Conservation (phyloP, 2,113 vertebrate species). For the Rhipidura dahli region DNA sequence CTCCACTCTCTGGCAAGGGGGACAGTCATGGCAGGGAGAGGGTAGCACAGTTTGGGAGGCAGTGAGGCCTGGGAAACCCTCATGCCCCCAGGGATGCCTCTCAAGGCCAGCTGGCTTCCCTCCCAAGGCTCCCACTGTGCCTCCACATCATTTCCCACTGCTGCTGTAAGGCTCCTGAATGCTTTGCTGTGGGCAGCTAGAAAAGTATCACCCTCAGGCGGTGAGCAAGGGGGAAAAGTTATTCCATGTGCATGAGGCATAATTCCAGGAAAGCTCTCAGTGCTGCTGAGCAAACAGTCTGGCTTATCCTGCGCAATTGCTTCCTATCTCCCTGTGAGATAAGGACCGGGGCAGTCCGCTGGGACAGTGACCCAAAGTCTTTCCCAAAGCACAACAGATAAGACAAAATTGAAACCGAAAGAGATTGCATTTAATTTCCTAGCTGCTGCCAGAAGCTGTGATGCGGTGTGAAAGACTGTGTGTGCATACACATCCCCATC, state of each 20-base stretch:
- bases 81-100: neutral
- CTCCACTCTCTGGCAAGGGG: neutral
- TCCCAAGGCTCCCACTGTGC: neutral
- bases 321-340: neutral
- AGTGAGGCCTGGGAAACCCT: fast-evolving
- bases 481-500: neutral
- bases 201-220: neutral
- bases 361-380: neutral
- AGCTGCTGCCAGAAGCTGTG: neutral
- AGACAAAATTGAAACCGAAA: neutral
- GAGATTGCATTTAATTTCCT: neutral
- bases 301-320: neutral
- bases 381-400: neutral
- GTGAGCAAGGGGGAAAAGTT: neutral
- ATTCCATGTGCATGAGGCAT: fast-evolving
- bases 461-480: neutral
- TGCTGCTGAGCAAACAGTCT: neutral
- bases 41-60: fast-evolving
- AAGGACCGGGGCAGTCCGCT: neutral
- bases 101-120: neutral
- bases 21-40: neutral
- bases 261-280: neutral
- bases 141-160: neutral
- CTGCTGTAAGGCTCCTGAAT: neutral
- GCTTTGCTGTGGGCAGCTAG: neutral